Percentiles rank a stretch among this genome's conserved stretches.
phyloP scores from a whole-genome alignment of 2,797 vertebrate species.

The Enteromius treurensis region DNA sequence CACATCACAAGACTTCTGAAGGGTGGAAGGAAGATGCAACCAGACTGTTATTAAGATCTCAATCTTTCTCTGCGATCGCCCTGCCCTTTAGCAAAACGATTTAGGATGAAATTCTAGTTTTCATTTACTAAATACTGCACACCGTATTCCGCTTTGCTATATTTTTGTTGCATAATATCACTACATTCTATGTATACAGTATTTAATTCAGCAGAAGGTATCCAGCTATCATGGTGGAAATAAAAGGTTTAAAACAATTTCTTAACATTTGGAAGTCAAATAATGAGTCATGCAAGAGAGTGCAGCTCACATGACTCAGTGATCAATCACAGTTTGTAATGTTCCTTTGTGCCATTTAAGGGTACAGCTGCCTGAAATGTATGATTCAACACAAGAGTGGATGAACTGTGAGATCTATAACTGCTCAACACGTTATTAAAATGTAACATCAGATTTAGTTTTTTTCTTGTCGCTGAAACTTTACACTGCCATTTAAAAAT shows the following conservation, averaged over 20 bases:
- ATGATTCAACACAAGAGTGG: neutral
- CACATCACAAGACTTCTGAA: constrained; percentile 10
- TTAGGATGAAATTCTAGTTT: neutral
- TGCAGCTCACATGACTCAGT: neutral
- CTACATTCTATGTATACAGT: neutral
- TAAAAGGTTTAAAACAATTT: neutral
- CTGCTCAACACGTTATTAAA: neutral
- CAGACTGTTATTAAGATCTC: constrained; percentile 24
- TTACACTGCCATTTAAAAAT: neutral
- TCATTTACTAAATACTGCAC: neutral
- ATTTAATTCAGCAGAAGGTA: neutral
- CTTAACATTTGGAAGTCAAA: neutral
- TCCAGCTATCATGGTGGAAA: neutral
- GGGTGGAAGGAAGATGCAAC: constrained; percentile 11
- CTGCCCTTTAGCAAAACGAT: neutral
- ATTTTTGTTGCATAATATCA: neutral
- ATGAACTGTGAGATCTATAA: neutral
- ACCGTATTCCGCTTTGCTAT: no score
- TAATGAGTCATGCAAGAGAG: neutral
- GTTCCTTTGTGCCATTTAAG: neutral
- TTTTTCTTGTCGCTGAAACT: neutral
- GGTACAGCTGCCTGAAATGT: neutral
- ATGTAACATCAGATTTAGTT: neutral
- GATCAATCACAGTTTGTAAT: neutral
- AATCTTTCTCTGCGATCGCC: constrained; percentile 6